A percentile compares a stretch with the other conserved stretches of the same genome.
These are phyloP conservation scores for Melipona quadrifasciata DNA, from an alignment of 1,140 invertebrate genomes.

Conservation along the genomic window DNA sequence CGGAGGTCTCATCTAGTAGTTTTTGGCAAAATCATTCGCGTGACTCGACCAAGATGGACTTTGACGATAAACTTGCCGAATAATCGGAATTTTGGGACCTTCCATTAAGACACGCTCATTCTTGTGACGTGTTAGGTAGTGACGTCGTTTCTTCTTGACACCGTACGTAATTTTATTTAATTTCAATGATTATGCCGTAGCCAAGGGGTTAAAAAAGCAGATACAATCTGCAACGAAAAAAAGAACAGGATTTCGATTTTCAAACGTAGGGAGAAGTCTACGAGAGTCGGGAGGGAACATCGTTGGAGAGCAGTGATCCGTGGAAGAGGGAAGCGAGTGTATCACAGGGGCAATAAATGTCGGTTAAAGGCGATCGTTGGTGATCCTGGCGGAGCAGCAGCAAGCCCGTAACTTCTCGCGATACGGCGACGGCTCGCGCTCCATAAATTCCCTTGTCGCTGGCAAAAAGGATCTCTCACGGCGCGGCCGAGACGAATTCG, in stretches of 20 bases:
- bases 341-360: background rate
- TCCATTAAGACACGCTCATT: too few relatives aligned
- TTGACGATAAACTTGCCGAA: too few relatives aligned
- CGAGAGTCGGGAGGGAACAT: too few relatives aligned
- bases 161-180: too few relatives aligned
- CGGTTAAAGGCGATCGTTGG: background rate
- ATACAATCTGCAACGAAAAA: background rate
- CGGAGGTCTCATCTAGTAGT: too few relatives aligned
- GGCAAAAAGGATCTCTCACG: slow-evolving; percentile 31
- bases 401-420: slow-evolving; percentile 29
- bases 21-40: too few relatives aligned
- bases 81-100: too few relatives aligned
- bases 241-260: background rate
- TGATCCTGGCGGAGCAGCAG: slow-evolving; percentile 5
- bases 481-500: slow-evolving; percentile 4
- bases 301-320: background rate
- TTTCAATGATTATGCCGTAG: background rate
- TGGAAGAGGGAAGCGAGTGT: background rate
- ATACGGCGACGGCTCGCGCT: slow-evolving; percentile 19
- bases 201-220: too few relatives aligned
- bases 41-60: too few relatives aligned
- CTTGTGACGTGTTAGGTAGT: too few relatives aligned
- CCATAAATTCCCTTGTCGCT: slow-evolving; percentile 44
- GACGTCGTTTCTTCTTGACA: too few relatives aligned
- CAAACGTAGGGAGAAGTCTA: background rate